These are phyloP conservation scores for Microtus oregoni DNA, from an alignment of 2,113 vertebrate genomes.

Conservation along the genomic window DNA sequence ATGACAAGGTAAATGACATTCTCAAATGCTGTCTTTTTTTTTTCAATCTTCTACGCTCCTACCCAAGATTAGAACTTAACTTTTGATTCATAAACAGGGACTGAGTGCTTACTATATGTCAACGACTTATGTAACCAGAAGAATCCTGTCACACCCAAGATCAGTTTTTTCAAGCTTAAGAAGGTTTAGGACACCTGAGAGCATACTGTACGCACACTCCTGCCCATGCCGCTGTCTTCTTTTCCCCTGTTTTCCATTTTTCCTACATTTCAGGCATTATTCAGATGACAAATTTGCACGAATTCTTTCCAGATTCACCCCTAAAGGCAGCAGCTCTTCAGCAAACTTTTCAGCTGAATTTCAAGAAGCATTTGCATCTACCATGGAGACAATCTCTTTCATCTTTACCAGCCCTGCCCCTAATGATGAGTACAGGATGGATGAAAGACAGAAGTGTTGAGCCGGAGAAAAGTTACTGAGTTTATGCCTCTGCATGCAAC, in stretches of 20 bases:
- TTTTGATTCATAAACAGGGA: background rate
- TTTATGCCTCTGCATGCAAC: background rate
- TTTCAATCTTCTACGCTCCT: background rate
- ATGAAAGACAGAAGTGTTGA: background rate
- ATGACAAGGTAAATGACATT: constrained; percentile 7
- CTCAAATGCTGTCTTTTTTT: background rate
- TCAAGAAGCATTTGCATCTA: constrained; percentile 1
- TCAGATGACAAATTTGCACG: background rate
- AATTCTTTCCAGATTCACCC: background rate
- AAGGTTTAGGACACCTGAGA: background rate
- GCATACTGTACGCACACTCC: background rate
- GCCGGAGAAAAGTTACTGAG: background rate
- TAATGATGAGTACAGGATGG: background rate
- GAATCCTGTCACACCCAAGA: background rate
- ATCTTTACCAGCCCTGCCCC: constrained; percentile 52
- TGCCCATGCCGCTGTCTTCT: accelerated
- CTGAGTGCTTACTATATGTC: background rate
- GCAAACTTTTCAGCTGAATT: background rate
- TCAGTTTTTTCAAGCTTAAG: background rate
- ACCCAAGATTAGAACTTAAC: background rate
- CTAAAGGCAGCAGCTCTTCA: background rate
- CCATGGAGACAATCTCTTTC: constrained; percentile 54
- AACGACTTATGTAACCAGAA: background rate
- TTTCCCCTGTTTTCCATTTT: background rate
- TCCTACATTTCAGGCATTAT: background rate